A percentile compares a stretch with the other conserved stretches of the same genome.
Evolutionary conservation across 2,113 vertebrate genomes (phyloP).

Genomic region (Protobothrops mucrosquamatus): DNA sequence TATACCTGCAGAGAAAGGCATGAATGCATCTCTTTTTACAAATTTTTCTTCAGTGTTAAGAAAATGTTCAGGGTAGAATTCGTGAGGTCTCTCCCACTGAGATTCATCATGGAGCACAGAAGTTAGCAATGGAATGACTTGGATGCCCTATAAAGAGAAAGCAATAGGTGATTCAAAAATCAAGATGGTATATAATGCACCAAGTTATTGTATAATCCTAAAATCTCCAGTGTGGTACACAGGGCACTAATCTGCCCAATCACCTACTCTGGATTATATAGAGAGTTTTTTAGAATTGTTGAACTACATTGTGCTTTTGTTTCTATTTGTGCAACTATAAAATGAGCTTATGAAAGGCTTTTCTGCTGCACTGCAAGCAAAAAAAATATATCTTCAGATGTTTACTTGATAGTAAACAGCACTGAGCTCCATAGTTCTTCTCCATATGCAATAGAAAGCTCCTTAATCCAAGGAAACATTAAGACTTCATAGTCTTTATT

Average conservation of each 20-base stretch:
- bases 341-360: background rate
- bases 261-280: background rate
- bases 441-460: background rate
- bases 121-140: conserved; percentile 50
- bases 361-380: background rate
- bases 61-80: conserved; percentile 72
- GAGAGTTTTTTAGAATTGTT: background rate
- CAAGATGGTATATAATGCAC: background rate
- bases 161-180: background rate
- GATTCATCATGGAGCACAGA: conserved; percentile 67
- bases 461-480: background rate
- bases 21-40: conserved; percentile 70
- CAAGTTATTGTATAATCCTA: background rate
- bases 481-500: background rate
- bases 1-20: conserved; percentile 73
- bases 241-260: background rate
- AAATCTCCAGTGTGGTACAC: background rate
- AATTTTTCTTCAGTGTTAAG: conserved; percentile 64
- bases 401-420: background rate
- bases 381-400: background rate
- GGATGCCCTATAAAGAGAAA: conserved; percentile 51
- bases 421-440: background rate
- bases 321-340: background rate
- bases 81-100: conserved; percentile 64
- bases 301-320: background rate